phyloP scores from a whole-genome alignment of 2,888 invertebrate genomes.

The Lithosia quadra region DNA sequence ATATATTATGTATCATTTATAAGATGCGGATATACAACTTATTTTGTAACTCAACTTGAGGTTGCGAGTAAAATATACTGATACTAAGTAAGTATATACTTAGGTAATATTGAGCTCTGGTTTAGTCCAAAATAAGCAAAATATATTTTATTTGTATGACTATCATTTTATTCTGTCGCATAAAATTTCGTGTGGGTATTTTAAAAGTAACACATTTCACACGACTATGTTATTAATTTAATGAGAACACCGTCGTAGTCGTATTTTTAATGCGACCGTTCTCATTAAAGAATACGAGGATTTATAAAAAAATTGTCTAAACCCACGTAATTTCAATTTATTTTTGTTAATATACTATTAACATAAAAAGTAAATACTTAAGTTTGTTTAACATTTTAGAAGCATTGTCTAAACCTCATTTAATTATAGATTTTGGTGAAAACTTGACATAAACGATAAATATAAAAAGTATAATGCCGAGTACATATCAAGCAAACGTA shows the following conservation, averaged over 20 bases:
- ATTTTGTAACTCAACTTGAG: conserved; percentile 2
- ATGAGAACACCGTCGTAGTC: not conserved
- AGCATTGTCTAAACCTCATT: not conserved
- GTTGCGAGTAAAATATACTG: conserved; percentile 5
- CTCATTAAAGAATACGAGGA: not conserved
- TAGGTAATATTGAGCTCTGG: not conserved
- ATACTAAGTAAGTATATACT: not conserved
- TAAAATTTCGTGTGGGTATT: not conserved
- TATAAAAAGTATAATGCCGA: not conserved
- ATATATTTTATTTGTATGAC: not conserved
- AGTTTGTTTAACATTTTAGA: too few species aligned
- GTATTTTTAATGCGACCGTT: not conserved
- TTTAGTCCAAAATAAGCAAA: not conserved
- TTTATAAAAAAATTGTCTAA: not conserved
- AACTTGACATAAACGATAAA: not conserved
- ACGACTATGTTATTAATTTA: not conserved
- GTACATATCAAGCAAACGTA: not conserved
- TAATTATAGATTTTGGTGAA: not conserved
- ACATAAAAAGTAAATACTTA: not conserved
- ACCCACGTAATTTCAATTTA: not conserved
- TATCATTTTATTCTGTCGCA: not conserved
- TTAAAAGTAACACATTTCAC: not conserved
- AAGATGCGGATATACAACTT: not conserved
- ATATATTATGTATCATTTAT: not conserved
- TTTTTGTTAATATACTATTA: not conserved